Conservation (phyloP, 2,797 vertebrate genomes). For the Acrossocheilus fasciatus region DNA sequence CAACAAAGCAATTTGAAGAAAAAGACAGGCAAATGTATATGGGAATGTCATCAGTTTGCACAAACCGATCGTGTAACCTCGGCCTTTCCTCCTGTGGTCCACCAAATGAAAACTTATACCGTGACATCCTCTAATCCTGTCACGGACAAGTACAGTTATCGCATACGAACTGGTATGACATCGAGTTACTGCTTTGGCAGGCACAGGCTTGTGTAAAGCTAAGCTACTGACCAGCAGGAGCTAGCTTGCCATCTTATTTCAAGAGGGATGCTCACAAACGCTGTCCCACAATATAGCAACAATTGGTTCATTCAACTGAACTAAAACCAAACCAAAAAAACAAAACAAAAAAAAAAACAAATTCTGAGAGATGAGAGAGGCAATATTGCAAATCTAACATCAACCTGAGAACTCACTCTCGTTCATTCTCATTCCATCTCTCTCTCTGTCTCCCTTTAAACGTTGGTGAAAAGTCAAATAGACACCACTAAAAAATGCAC, state of each 20-base stretch:
- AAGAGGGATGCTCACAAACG: conserved; percentile 65
- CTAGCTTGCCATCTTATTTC: conserved; percentile 64
- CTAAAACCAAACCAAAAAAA: conserved; percentile 64
- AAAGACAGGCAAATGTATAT: conserved; percentile 76
- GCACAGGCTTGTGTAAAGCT: conserved; percentile 68
- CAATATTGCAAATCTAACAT: conserved; percentile 42
- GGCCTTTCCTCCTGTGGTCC: conserved; percentile 67
- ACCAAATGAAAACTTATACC: conserved; percentile 63
- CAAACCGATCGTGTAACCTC: conserved; percentile 67
- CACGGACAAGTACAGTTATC: background rate
- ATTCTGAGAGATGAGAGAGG: conserved; percentile 30
- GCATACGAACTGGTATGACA: conserved; percentile 47
- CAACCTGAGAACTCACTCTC: conserved; percentile 37
- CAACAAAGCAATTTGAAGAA: conserved; percentile 75
- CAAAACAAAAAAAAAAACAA: background rate
- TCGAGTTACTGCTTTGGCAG: conserved; percentile 68
- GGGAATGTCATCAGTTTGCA: conserved; percentile 71
- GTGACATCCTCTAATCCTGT: conserved; percentile 20
- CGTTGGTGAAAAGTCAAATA: background rate
- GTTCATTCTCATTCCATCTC: background rate
- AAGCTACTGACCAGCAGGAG: conserved; percentile 83
- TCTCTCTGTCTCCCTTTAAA: conserved; percentile 22
- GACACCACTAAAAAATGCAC: background rate
- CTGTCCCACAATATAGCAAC: conserved; percentile 66
- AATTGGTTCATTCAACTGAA: conserved; percentile 67